phyloP scores from a whole-genome alignment of 2,797 vertebrate genomes.

The Selene dorsalis region DNA sequence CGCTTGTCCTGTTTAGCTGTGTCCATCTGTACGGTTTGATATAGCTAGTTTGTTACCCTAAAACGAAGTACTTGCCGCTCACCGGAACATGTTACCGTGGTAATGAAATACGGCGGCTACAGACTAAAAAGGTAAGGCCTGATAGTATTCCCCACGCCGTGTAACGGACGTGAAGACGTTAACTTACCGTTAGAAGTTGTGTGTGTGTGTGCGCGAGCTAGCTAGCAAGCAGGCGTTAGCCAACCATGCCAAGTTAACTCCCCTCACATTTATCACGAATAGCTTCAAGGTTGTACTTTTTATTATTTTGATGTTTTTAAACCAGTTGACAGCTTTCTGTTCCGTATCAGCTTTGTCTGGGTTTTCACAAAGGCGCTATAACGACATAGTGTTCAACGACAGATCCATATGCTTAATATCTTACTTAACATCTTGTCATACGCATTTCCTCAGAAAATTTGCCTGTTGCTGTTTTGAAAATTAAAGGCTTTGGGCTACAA shows the following conservation, averaged over 20 bases:
- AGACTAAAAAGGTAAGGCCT: constrained; percentile 56
- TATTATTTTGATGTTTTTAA: not conserved
- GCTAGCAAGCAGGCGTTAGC: constrained; percentile 40
- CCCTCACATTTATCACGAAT: not conserved
- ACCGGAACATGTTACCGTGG: not conserved
- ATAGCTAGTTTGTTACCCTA: not conserved
- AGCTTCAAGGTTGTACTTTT: not conserved
- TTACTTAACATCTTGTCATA: no score
- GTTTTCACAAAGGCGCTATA: not conserved
- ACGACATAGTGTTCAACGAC: no score
- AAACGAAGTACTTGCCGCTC: not conserved
- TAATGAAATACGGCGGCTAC: not conserved
- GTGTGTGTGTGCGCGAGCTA: not conserved
- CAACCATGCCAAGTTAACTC: not conserved
- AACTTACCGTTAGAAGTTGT: constrained; percentile 18
- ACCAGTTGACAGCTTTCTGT: not conserved
- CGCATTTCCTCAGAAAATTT: not conserved
- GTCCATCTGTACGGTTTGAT: not conserved
- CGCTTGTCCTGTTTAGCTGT: constrained; percentile 56
- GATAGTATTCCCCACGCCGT: no score
- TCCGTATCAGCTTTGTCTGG: no score
- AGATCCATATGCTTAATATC: not conserved
- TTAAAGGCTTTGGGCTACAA: not conserved
- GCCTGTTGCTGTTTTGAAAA: not conserved
- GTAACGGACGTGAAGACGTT: not conserved